These are phyloP conservation scores for Anableps anableps DNA, from an alignment of 2,797 vertebrate genomes.

Conservation along the genomic window DNA sequence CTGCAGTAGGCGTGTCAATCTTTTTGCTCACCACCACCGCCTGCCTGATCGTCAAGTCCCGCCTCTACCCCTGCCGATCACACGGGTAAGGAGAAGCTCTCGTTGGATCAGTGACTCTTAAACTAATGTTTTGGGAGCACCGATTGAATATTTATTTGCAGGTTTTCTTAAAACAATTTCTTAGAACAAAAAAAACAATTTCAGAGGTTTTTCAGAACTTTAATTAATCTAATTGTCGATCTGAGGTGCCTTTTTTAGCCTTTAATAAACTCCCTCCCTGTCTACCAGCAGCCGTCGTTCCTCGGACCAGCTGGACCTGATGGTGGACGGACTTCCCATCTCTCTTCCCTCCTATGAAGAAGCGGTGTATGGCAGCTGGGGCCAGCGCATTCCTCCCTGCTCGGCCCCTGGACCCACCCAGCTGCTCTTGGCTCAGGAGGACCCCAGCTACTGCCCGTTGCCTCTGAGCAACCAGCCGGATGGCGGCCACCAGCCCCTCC, in stretches of 20 bases:
- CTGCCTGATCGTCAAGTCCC: slow-evolving; percentile 81
- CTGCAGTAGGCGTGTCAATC: slow-evolving; percentile 80
- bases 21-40: slow-evolving; percentile 82
- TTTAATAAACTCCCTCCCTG: not conserved
- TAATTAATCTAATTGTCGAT: too few relatives aligned
- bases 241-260: not conserved
- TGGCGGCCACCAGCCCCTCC: slow-evolving; percentile 33
- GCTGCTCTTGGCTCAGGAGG: slow-evolving; percentile 77
- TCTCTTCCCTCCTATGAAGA: slow-evolving; percentile 83
- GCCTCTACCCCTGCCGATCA: slow-evolving; percentile 75
- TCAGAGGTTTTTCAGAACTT: too few relatives aligned
- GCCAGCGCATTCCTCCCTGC: slow-evolving; percentile 69
- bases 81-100: slow-evolving; percentile 59
- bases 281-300: slow-evolving; percentile 68
- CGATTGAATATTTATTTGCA: not conserved
- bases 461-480: slow-evolving; percentile 53
- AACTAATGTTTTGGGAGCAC: not conserved
- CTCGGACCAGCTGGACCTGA: slow-evolving; percentile 82
- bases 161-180: not conserved
- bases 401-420: slow-evolving; percentile 72
- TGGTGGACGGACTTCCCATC: slow-evolving; percentile 76
- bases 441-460: slow-evolving; percentile 39
- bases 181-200: too few relatives aligned
- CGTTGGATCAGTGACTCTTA: too few relatives aligned
- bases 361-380: slow-evolving; percentile 81